These are phyloP conservation scores for Peromyscus eremicus DNA, from an alignment of 2,797 vertebrate species.

Conservation along the genomic window DNA sequence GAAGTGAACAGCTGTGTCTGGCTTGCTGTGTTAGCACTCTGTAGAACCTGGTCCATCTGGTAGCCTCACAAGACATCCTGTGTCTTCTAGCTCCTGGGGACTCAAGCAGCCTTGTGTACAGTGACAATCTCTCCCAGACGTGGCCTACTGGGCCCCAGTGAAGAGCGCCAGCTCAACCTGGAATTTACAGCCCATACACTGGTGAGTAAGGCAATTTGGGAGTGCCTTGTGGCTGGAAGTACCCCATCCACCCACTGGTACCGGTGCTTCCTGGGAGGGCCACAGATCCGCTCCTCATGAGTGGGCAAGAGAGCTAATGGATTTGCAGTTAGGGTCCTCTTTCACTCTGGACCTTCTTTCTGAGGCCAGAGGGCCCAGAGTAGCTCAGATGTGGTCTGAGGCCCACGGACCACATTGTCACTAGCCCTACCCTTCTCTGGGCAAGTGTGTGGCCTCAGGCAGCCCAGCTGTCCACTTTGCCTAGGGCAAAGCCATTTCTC, in stretches of 20 bases:
- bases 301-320: background rate
- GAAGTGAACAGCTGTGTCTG: background rate
- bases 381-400: background rate
- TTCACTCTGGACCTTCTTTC: background rate
- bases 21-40: background rate
- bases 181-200: slow-evolving; percentile 87
- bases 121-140: slow-evolving; percentile 87
- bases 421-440: background rate
- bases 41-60: background rate
- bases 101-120: slow-evolving; percentile 89
- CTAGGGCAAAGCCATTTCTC: background rate
- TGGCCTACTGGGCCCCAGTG: slow-evolving; percentile 91
- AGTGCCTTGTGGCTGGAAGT: background rate
- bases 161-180: slow-evolving; percentile 89
- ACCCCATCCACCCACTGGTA: fast-evolving
- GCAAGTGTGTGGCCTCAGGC: background rate
- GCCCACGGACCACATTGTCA: background rate
- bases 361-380: background rate
- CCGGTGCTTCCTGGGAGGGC: background rate
- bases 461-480: background rate
- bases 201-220: slow-evolving; percentile 84
- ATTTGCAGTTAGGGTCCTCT: background rate
- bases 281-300: background rate
- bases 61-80: background rate
- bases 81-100: slow-evolving; percentile 89